These are phyloP conservation scores for Mycalesis mineus DNA, from an alignment of 2,888 invertebrate species.

Conservation along the genomic window DNA sequence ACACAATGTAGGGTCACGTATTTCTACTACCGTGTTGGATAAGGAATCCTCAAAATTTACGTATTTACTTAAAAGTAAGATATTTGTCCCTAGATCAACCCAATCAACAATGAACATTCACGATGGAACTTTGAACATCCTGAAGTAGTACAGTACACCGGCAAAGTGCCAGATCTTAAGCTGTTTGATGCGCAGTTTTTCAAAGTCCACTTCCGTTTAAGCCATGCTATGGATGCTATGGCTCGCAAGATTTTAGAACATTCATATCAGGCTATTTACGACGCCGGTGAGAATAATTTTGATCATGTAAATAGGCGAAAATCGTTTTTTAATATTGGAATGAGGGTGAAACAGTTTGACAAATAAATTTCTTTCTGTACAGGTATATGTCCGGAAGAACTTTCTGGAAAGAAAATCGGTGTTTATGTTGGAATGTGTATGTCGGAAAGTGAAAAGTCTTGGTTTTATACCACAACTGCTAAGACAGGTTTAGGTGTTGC, in stretches of 20 bases:
- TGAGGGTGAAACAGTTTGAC: no score
- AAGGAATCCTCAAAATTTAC: no score
- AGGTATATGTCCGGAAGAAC: slow-evolving; percentile 79
- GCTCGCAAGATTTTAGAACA: slow-evolving; percentile 84
- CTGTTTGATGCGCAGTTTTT: slow-evolving; percentile 85
- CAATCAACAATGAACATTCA: slow-evolving; percentile 79
- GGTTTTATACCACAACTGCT: slow-evolving; percentile 43
- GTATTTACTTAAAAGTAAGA: no score
- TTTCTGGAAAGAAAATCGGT: slow-evolving; percentile 74
- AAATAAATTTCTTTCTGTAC: neutral
- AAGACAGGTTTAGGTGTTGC: slow-evolving; percentile 47
- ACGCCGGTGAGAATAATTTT: slow-evolving; percentile 71
- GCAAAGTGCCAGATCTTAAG: slow-evolving; percentile 79
- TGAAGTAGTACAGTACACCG: slow-evolving; percentile 77
- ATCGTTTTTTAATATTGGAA: no score
- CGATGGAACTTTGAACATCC: slow-evolving; percentile 48
- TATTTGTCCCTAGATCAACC: slow-evolving; percentile 65
- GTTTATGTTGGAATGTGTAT: slow-evolving; percentile 66
- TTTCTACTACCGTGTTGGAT: no score
- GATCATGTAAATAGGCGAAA: no score
- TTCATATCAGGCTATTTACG: slow-evolving; percentile 84
- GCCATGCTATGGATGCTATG: slow-evolving; percentile 66
- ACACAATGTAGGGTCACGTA: no score
- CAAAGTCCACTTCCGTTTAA: slow-evolving; percentile 82
- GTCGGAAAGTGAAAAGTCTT: slow-evolving; percentile 80